Evolutionary conservation across 2,113 vertebrate genomes (phyloP).

Genomic region (Odontophorus gujanensis): DNA sequence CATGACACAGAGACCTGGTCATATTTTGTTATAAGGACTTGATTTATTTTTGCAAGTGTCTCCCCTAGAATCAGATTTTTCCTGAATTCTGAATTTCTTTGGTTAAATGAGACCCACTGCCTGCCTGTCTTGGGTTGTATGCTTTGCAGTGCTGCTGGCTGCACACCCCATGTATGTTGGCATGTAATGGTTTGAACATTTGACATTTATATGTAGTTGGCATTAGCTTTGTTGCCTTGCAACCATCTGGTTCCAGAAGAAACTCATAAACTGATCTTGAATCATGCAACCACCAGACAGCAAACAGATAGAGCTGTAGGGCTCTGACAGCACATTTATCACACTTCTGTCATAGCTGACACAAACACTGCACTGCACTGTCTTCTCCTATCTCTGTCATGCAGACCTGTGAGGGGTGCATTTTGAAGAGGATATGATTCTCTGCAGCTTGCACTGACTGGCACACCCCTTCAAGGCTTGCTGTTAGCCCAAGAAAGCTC

Average conservation of each 20-base stretch:
- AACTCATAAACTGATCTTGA: constrained; percentile 36
- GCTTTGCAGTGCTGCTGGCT: constrained; percentile 38
- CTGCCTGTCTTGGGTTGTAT: not conserved
- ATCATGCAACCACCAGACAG: constrained; percentile 49
- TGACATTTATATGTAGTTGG: constrained; percentile 58
- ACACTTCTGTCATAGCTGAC: constrained; percentile 1
- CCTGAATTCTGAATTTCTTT: constrained; percentile 27
- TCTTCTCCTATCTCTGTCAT: not conserved
- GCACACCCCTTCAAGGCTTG: not conserved
- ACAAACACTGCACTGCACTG: not conserved
- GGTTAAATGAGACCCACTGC: not conserved
- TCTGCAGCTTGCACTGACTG: not conserved
- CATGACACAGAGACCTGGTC: constrained; percentile 33
- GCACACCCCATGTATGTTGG: constrained; percentile 16
- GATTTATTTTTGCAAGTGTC: constrained; percentile 60
- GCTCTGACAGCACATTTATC: constrained; percentile 42
- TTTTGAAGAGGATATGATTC: not conserved
- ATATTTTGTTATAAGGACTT: constrained; percentile 54
- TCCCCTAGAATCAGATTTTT: constrained; percentile 30
- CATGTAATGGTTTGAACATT: constrained; percentile 40
- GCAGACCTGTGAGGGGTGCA: not conserved
- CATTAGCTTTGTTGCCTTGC: constrained; percentile 54
- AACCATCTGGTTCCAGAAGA: constrained; percentile 55
- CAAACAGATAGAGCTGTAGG: constrained; percentile 59
- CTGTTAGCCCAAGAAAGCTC: not conserved